A percentile compares a stretch with the other conserved stretches of the same genome.
phyloP scores from a whole-genome alignment of 2,888 invertebrate genomes.

The Phyllotreta striolata region DNA sequence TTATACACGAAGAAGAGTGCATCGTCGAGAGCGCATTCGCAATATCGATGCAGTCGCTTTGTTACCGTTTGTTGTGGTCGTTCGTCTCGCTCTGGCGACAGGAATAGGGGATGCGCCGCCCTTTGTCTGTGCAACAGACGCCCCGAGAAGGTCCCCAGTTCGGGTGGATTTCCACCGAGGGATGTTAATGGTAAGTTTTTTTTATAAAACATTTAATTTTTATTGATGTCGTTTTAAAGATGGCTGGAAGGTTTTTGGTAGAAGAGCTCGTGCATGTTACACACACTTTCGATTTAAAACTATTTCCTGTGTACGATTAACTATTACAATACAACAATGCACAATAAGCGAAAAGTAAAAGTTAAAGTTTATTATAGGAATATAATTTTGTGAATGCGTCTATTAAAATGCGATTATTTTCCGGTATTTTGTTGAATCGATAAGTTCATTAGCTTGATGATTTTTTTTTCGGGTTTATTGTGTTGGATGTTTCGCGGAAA shows the following conservation, averaged over 20 bases:
- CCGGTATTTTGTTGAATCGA: conserved; percentile 1
- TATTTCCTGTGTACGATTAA: conserved; percentile 3
- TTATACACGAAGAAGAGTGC: no score
- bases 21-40: no score
- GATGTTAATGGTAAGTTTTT: conserved; percentile 4
- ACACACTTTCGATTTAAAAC: background rate
- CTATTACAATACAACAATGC: conserved; percentile 10
- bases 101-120: conserved; percentile 8
- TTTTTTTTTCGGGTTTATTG: conserved; percentile 6
- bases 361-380: no score
- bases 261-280: conserved; percentile 4
- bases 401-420: no score
- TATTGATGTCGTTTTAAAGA: conserved; percentile 7
- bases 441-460: conserved; percentile 12
- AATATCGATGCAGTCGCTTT: conserved; percentile 10
- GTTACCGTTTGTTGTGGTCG: conserved; percentile 21
- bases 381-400: conserved; percentile 6
- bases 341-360: background rate
- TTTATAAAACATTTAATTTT: background rate
- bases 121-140: conserved; percentile 6
- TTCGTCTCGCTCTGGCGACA: conserved; percentile 15
- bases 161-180: conserved; percentile 1
- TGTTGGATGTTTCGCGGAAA: background rate
- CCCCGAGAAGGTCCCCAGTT: background rate
- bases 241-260: background rate